These are phyloP conservation scores for Bugula neritina DNA, from an alignment of 2,888 invertebrate genomes.

Conservation along the genomic window DNA sequence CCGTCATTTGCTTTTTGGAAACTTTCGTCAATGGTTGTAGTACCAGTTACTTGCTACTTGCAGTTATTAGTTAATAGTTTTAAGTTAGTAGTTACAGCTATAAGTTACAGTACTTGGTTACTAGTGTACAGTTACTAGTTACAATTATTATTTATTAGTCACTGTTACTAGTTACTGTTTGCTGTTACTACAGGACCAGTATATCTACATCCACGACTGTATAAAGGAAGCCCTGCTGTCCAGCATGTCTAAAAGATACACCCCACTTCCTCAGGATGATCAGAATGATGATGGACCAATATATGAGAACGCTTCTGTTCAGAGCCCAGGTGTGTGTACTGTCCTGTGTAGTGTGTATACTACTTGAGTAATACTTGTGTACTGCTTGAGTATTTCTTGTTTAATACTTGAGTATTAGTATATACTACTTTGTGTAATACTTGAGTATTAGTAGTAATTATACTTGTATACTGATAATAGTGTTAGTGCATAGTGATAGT, in stretches of 20 bases:
- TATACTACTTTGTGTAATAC: not conserved
- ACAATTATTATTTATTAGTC: too few relatives aligned
- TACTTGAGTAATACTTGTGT: not conserved
- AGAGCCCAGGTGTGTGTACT: not conserved
- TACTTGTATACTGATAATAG: too few relatives aligned
- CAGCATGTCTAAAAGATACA: conserved; percentile 4
- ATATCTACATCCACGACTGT: conserved; percentile 58
- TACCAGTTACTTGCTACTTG: too few relatives aligned
- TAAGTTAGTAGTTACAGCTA: too few relatives aligned
- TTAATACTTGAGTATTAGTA: not conserved
- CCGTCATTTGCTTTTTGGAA: too few relatives aligned
- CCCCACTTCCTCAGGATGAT: not conserved
- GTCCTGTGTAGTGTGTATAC: not conserved
- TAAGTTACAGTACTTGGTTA: too few relatives aligned
- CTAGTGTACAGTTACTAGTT: too few relatives aligned
- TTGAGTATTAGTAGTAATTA: too few relatives aligned
- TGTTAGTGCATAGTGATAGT: too few relatives aligned
- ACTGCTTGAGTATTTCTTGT: not conserved
- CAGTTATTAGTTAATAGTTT: too few relatives aligned
- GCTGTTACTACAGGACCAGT: conserved; percentile 60
- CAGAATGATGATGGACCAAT: not conserved
- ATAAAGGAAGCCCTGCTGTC: conserved; percentile 36
- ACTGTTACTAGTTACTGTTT: too few relatives aligned
- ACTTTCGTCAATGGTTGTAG: too few relatives aligned
- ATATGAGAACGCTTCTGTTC: conserved; percentile 8